A percentile compares a stretch with the other conserved stretches of the same genome.
These are phyloP conservation scores for Oreohelix idahoensis DNA, from an alignment of 1,140 invertebrate genomes.

Conservation along the genomic window DNA sequence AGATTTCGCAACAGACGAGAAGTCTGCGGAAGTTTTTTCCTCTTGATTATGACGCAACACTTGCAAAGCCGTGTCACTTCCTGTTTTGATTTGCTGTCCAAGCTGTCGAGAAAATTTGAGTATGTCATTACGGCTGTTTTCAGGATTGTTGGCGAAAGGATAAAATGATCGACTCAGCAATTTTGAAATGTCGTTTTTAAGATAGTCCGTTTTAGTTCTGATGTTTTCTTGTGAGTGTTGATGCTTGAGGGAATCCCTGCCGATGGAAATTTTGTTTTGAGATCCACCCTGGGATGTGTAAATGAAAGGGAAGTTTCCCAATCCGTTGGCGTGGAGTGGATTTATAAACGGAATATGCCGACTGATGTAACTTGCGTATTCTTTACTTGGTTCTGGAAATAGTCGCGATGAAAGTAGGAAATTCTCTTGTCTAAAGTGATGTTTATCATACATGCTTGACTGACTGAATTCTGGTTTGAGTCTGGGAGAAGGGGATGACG, in stretches of 20 bases:
- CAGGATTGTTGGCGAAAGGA: background rate
- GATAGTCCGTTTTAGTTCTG: background rate
- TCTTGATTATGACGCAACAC: background rate
- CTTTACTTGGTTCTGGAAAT: background rate
- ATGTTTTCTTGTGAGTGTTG: background rate
- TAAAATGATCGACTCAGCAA: background rate
- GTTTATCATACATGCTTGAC: background rate
- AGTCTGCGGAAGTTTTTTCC: background rate
- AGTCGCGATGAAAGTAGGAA: background rate
- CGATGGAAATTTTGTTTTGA: background rate
- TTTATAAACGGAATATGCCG: background rate
- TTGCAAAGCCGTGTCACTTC: background rate
- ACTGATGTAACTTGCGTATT: background rate
- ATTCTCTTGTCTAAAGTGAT: background rate
- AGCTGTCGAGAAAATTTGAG: background rate
- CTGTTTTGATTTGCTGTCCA: background rate
- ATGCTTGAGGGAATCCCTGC: background rate
- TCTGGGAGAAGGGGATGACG: background rate
- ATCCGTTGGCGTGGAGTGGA: background rate
- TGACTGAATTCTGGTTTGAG: background rate
- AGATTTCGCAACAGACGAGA: background rate
- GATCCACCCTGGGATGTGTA: background rate
- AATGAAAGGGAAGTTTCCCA: background rate
- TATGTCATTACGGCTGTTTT: background rate
- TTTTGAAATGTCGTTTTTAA: background rate